phyloP scores from a whole-genome alignment of 2,113 vertebrate genomes.

The Barbus barbus region DNA sequence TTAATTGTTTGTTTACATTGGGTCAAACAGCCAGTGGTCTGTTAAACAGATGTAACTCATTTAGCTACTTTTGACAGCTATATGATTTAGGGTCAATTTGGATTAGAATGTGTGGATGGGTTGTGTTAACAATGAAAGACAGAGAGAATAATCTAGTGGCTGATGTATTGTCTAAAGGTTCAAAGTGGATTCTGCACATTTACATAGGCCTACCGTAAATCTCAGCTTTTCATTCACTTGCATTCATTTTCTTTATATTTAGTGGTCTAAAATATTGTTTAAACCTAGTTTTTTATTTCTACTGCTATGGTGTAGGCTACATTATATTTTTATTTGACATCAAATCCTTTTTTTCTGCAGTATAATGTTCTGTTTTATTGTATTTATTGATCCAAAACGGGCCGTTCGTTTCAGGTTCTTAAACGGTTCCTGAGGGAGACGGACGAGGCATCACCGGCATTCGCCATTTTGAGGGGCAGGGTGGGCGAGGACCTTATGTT shows the following conservation, averaged over 20 bases:
- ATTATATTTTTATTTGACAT: neutral
- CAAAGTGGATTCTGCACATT: neutral
- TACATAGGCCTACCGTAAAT: neutral
- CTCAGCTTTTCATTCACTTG: neutral
- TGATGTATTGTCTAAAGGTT: neutral
- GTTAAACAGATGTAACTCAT: too few species aligned
- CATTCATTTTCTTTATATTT: neutral
- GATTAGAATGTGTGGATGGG: neutral
- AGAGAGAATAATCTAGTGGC: neutral
- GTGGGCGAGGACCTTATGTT: slow-evolving; percentile 51
- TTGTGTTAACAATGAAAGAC: neutral
- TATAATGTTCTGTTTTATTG: too few species aligned
- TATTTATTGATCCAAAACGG: neutral
- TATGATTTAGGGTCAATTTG: neutral
- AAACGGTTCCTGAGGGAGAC: slow-evolving; percentile 12
- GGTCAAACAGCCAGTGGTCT: neutral
- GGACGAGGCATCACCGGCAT: slow-evolving; percentile 33
- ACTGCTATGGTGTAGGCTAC: neutral
- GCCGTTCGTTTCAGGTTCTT: neutral
- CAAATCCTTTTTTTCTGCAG: neutral
- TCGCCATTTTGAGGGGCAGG: slow-evolving; percentile 66
- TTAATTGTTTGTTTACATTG: neutral
- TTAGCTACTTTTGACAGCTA: neutral
- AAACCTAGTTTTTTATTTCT: neutral
- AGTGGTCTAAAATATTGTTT: neutral